Base-by-base conservation (phyloP, 1,140 invertebrate genomes). In the Drosophila eugracilis region DNA sequence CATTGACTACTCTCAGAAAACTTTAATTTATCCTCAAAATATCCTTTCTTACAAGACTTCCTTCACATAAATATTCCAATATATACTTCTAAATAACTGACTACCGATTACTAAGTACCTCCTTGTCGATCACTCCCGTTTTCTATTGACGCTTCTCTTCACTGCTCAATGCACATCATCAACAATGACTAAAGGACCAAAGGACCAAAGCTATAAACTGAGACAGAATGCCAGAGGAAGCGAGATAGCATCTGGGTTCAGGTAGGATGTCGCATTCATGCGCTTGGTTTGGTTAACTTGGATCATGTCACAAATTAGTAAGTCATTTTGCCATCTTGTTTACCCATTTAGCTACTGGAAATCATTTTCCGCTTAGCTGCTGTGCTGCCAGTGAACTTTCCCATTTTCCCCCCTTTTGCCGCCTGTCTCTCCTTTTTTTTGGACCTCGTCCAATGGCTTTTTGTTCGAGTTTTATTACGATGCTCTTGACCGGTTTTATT, bases 241-340 rank as follows among this genome's bases (percentile, higher is more conserved):
- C 26, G 26, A 19, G 65, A 69, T 69, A 36, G 45, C 28, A 69
- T 67, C 65, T 67, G 28, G 65, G 45, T 22, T 42, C 65, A 67
- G 65, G 65, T 69, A 67, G 65, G 37, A 34, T 42, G 59, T 66
- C 21, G 44, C 59, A 69, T 69, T 84, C 65, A 57, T 78, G 55
- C 63, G 71, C 50, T 75, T 60, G 72, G 49, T 28, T 80, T 69
- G 75, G 57, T 66, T 89, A 88, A 88, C 84, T 75, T 78, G 84
- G 62, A 88, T 88, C 83, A 83, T 88, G 74, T 89, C 84, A 65
- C 83, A 88, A 88, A 88, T 88, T 88, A 88, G 78, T 89, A 88
- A 89, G 78, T 88, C 84, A 88, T 62, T 76, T 77, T 54, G 71
- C 45, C 65, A 37, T 63, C 73, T 55, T 74, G 67, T 63, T 63